Evolutionary conservation across 1,140 invertebrate genomes (phyloP).

Genomic region (Apis mellifera): DNA sequence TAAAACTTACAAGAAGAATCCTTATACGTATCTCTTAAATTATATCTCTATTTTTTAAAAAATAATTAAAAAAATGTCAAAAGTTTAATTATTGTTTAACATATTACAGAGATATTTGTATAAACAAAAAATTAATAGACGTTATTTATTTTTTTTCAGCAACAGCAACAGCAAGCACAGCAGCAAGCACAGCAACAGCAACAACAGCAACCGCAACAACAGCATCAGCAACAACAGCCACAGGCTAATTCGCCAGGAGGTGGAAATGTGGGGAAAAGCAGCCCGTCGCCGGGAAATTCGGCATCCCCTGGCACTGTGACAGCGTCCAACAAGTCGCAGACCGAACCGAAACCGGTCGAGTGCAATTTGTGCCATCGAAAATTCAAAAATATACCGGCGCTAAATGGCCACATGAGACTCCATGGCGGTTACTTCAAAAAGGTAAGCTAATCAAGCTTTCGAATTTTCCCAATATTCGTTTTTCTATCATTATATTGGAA

Average conservation of each 20-base stretch:
- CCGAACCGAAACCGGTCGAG: slow-evolving; percentile 91
- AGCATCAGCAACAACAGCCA: slow-evolving; percentile 72
- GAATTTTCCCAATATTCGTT: background rate
- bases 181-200: slow-evolving; percentile 68
- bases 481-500: too few relatives aligned
- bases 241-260: slow-evolving; percentile 74
- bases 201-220: slow-evolving; percentile 69
- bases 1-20: too few relatives aligned
- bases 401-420: slow-evolving; percentile 98
- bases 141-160: slow-evolving; percentile 45
- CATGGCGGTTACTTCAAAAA: slow-evolving; percentile 98
- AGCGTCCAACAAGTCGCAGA: slow-evolving; percentile 80
- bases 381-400: slow-evolving; percentile 97
- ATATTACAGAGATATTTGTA: too few relatives aligned
- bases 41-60: too few relatives aligned
- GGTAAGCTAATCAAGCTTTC: slow-evolving; percentile 80
- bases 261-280: slow-evolving; percentile 74
- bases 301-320: slow-evolving; percentile 72
- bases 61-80: too few relatives aligned
- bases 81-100: too few relatives aligned
- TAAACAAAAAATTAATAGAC: background rate
- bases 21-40: too few relatives aligned
- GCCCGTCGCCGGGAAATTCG: slow-evolving; percentile 73
- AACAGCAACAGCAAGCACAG: slow-evolving; percentile 64
- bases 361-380: slow-evolving; percentile 96